Evolutionary conservation across 2,888 invertebrate genomes (phyloP).

Genomic region (Emesis russula): DNA sequence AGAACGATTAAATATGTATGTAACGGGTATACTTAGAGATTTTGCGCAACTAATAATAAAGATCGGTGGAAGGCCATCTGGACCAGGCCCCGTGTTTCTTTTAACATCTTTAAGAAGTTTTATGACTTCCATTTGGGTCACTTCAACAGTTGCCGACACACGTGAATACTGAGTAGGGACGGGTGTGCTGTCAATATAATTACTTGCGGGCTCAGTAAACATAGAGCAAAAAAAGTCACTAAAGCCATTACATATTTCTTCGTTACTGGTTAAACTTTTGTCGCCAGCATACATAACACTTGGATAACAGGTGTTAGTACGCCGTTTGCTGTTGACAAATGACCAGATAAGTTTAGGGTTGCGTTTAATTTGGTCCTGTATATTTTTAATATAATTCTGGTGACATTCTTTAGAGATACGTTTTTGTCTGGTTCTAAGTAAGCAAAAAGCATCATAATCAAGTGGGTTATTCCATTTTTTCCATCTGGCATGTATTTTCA

Average conservation of each 20-base stretch:
- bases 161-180: too few species aligned
- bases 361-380: neutral
- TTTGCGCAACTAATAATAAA: too few species aligned
- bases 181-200: too few species aligned
- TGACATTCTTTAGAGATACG: neutral
- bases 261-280: neutral
- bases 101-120: too few species aligned
- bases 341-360: neutral
- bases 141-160: too few species aligned
- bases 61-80: too few species aligned
- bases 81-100: too few species aligned
- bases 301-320: neutral
- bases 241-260: neutral
- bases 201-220: neutral
- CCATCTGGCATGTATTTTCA: neutral
- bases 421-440: neutral
- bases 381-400: neutral
- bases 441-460: neutral
- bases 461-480: neutral
- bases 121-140: too few species aligned
- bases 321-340: neutral
- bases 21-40: too few species aligned
- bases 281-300: neutral
- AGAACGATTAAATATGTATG: too few species aligned
- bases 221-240: neutral